phyloP scores from a whole-genome alignment of 2,797 vertebrate genomes.

The Scomberomorus guttatus region DNA sequence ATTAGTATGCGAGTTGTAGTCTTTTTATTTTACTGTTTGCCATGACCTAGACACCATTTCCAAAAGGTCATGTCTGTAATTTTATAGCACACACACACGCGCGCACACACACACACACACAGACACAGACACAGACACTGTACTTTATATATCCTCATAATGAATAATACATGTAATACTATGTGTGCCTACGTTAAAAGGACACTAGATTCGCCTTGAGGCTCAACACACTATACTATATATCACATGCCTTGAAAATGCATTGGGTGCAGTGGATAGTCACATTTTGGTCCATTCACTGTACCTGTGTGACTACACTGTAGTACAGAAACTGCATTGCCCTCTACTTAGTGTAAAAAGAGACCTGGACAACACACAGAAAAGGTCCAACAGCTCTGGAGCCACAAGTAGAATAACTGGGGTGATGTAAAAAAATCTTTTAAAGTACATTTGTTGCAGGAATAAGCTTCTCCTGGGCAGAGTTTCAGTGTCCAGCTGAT shows the following conservation, averaged over 20 bases:
- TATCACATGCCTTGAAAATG: conserved; percentile 35
- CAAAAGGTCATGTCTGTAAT: conserved; percentile 72
- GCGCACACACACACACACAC: conserved; percentile 5
- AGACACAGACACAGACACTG: conserved; percentile 17
- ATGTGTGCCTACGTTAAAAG: conserved; percentile 46
- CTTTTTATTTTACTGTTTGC: conserved; percentile 16
- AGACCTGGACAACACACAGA: background rate
- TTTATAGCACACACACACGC: conserved; percentile 40
- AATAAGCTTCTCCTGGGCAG: background rate
- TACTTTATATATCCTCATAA: conserved; percentile 58
- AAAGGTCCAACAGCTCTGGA: conserved; percentile 10
- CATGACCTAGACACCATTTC: conserved; percentile 51
- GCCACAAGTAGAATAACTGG: background rate
- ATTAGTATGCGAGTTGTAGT: background rate
- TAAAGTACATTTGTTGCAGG: conserved; percentile 9
- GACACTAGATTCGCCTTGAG: conserved; percentile 42
- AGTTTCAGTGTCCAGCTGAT: conserved; percentile 1
- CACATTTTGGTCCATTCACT: conserved; percentile 23
- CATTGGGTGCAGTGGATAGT: conserved; percentile 15
- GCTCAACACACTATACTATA: conserved; percentile 35
- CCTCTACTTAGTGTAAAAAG: conserved; percentile 2
- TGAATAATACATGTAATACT: conserved; percentile 76
- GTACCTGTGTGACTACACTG: background rate
- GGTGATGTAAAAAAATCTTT: conserved; percentile 9
- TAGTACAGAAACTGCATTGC: background rate